Evolutionary conservation across 2,797 vertebrate genomes (phyloP).

Genomic region (Atherinosoma microstoma): DNA sequence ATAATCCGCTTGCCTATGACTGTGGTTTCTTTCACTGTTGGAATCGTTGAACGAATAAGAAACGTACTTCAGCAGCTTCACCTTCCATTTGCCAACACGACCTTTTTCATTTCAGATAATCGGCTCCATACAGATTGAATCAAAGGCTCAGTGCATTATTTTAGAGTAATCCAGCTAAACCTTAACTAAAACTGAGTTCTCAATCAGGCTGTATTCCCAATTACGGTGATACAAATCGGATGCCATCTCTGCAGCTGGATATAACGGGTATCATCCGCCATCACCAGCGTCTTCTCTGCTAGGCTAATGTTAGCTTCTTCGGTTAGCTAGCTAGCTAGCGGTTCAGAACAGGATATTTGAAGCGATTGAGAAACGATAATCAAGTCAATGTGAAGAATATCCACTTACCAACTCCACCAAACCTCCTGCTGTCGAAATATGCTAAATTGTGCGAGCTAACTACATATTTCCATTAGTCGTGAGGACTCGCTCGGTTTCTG

Average conservation of each 20-base stretch:
- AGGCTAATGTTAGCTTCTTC: constrained; percentile 67
- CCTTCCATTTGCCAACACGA: constrained; percentile 56
- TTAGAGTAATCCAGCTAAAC: fast-evolving
- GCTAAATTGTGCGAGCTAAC: constrained; percentile 27
- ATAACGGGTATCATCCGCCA: constrained; percentile 75
- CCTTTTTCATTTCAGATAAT: constrained; percentile 22
- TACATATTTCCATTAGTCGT: constrained; percentile 76
- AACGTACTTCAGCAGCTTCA: constrained; percentile 59
- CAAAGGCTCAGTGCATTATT: fast-evolving
- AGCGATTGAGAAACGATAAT: not conserved
- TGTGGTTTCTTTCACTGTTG: not conserved
- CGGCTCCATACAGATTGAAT: not conserved
- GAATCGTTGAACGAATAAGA: not conserved
- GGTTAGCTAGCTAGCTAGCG: constrained; percentile 34
- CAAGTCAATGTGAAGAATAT: fast-evolving
- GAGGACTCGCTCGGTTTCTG: constrained; percentile 40
- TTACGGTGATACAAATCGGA: not conserved
- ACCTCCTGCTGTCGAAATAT: constrained; percentile 48
- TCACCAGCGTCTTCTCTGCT: constrained; percentile 63
- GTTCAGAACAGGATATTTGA: constrained; percentile 3
- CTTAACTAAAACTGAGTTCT: fast-evolving
- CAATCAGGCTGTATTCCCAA: not conserved
- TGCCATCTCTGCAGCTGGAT: constrained; percentile 42
- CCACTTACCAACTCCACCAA: constrained; percentile 67
- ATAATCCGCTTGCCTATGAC: not conserved